phyloP scores from a whole-genome alignment of 2,113 vertebrate genomes.

The Polypterus bichir region DNA sequence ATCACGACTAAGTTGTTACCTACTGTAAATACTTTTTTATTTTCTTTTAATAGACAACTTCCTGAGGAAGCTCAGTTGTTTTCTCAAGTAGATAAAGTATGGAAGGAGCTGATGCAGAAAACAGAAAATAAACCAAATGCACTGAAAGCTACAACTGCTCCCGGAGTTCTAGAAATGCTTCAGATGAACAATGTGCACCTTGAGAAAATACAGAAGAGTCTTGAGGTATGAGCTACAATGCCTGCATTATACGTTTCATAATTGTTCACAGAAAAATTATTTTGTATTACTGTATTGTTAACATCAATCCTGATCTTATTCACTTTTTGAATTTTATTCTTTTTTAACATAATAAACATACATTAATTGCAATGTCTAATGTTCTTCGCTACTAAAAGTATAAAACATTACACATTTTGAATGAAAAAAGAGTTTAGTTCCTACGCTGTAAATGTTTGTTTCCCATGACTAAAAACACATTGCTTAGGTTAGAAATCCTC shows the following conservation, averaged over 20 bases:
- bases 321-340: too few species aligned
- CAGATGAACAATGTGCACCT: slow-evolving; percentile 32
- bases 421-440: too few species aligned
- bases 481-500: neutral
- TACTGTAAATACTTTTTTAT: neutral
- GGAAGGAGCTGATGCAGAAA: slow-evolving; percentile 39
- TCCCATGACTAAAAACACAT: neutral
- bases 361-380: too few species aligned
- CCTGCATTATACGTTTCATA: too few species aligned
- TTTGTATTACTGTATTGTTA: too few species aligned
- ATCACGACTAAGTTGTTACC: neutral
- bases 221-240: slow-evolving; percentile 34
- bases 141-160: slow-evolving; percentile 24
- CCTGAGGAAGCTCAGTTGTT: slow-evolving; percentile 37
- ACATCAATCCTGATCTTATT: too few species aligned
- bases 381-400: too few species aligned
- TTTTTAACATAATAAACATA: too few species aligned
- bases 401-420: too few species aligned
- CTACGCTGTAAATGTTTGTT: neutral
- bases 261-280: too few species aligned
- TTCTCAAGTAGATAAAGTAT: slow-evolving; percentile 32
- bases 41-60: slow-evolving; percentile 35
- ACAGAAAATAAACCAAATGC: slow-evolving; percentile 34
- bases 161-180: slow-evolving; percentile 29
- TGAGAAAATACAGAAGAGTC: slow-evolving; percentile 40